phyloP scores from a whole-genome alignment of 2,797 vertebrate genomes.

The Rhinoraja longicauda region DNA sequence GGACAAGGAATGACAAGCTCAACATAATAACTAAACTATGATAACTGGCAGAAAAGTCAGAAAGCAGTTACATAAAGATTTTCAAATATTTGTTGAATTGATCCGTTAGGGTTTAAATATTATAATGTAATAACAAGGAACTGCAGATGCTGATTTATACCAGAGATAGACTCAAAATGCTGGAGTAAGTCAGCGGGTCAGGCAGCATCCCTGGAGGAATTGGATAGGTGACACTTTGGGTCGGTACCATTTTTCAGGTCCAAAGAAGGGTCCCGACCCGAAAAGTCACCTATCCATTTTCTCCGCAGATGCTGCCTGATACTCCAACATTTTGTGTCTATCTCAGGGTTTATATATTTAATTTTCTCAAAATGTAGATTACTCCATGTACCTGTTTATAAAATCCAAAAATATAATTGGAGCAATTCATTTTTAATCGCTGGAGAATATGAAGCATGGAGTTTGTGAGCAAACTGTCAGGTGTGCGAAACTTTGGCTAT shows the following conservation, averaged over 20 bases:
- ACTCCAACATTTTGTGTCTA: too few species aligned
- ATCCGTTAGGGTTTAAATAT: neutral
- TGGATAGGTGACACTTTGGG: too few species aligned
- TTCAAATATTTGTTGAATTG: neutral
- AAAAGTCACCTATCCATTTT: too few species aligned
- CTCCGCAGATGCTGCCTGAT: too few species aligned
- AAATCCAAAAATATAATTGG: neutral
- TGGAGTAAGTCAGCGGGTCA: too few species aligned
- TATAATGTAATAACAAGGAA: too few species aligned
- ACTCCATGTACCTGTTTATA: neutral
- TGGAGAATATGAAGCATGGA: neutral
- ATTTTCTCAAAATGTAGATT: neutral
- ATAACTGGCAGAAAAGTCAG: neutral
- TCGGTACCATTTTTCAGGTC: too few species aligned
- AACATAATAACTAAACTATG: neutral
- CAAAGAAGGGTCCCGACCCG: too few species aligned
- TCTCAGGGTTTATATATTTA: neutral
- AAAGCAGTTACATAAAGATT: neutral
- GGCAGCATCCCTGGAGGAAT: too few species aligned
- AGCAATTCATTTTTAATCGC: neutral
- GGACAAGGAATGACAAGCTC: neutral
- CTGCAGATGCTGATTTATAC: too few species aligned
- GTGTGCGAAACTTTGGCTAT: neutral
- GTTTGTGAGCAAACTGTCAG: neutral
- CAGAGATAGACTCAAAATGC: too few species aligned